Evolutionary conservation across 2,888 invertebrate genomes (phyloP).

Genomic region (Coleophora deauratella): DNA sequence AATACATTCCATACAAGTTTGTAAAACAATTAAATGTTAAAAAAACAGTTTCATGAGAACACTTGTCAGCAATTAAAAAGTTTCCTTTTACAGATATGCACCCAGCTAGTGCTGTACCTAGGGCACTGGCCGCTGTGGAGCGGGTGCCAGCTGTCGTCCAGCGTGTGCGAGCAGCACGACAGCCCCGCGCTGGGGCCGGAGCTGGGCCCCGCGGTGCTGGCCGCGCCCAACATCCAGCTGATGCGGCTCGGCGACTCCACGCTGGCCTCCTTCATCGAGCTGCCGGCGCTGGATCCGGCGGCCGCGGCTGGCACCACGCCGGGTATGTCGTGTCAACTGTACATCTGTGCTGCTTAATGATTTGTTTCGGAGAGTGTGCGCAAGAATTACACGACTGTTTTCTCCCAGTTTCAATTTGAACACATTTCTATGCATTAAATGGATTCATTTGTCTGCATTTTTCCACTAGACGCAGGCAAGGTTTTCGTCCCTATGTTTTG

Average conservation of each 20-base stretch:
- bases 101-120: conserved; percentile 92
- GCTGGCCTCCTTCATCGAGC: conserved; percentile 90
- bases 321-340: conserved; percentile 17
- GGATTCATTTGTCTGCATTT: too few species aligned
- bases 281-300: conserved; percentile 86
- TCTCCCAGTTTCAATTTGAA: too few species aligned
- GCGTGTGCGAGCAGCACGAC: conserved; percentile 95
- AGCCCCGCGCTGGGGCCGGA: conserved; percentile 79
- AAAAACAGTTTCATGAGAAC: too few species aligned
- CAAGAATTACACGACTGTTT: too few species aligned
- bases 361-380: too few species aligned
- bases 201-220: conserved; percentile 86
- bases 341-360: too few species aligned
- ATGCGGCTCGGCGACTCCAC: conserved; percentile 89
- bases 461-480: too few species aligned
- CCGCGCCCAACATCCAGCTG: conserved; percentile 88
- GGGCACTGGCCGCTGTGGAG: conserved; percentile 97
- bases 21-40: too few species aligned
- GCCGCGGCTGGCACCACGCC: conserved; percentile 28
- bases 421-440: too few species aligned
- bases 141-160: conserved; percentile 89
- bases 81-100: conserved; percentile 74
- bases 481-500: too few species aligned
- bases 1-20: too few species aligned
- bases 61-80: too few species aligned